These are phyloP conservation scores for Silurus lanzhouensis DNA, from an alignment of 2,797 vertebrate genomes.

Conservation along the genomic window DNA sequence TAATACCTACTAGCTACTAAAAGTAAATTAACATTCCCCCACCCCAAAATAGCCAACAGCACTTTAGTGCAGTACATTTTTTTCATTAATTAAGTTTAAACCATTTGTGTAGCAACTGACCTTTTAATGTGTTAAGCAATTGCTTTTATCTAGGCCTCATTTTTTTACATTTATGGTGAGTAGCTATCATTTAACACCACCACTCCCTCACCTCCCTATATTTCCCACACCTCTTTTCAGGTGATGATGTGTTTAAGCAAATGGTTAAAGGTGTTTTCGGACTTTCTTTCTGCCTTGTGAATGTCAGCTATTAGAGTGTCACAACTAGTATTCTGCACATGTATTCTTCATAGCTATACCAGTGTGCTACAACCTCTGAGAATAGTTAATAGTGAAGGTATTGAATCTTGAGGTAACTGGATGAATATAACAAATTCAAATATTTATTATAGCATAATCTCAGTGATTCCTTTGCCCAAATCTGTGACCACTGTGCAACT, in stretches of 20 bases:
- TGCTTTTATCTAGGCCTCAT: neutral
- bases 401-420: neutral
- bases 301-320: neutral
- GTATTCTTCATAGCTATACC: neutral
- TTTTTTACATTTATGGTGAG: neutral
- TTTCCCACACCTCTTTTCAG: neutral
- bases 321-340: neutral
- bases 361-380: neutral
- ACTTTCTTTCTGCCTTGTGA: neutral
- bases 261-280: neutral
- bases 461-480: neutral
- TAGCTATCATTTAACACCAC: constrained; percentile 31
- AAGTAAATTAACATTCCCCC: neutral
- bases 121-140: neutral
- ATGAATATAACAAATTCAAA: neutral
- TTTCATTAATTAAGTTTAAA: neutral
- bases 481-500: neutral
- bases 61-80: no score
- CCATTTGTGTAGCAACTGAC: neutral
- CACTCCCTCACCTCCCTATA: neutral
- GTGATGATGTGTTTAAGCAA: constrained; percentile 26
- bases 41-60: no score
- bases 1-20: neutral
- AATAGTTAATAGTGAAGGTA: neutral
- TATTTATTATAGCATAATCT: neutral